Base-by-base conservation (phyloP, 2,113 vertebrate genomes). In the Paramisgurnus dabryanus region DNA sequence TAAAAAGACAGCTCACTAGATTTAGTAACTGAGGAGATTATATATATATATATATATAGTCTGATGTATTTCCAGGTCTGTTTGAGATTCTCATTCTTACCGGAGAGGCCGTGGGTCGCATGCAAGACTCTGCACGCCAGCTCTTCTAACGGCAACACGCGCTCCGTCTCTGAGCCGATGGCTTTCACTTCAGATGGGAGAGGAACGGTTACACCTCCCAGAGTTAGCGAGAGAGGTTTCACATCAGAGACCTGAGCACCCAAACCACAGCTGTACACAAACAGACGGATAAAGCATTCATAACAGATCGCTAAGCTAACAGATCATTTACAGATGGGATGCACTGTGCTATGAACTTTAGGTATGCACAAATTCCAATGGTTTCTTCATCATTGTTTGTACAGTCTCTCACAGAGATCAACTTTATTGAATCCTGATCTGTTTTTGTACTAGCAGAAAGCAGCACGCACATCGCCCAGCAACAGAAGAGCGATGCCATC, bases 101-200 rank as follows among this genome's bases (percentile, higher is more conserved):
- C 83, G 27, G 87, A 80, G 0, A 81, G 78, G 83, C 86, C 91
- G 86, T 90, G 93, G 57, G 89, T 86, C 75, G 86, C 90, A 81
- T 98, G 92, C 17, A 99, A 93, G 0, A 88, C 89, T 89, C 97
- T 91, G 94, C 97, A 95, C 64, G 95, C 93, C 81, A 96, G 87
- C 87, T 99, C 97, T 85, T 99, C 96, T 86, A 99, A 91, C 9
- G 97, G 95, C 69, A 97, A 88, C 79, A 99, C 93, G 0, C 43
- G 90, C 17, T 98, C 96, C 0, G 84, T 80, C 87, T 94, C 93
- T 0, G 94, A 95, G 53, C 94, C 95, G 10, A 98, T 90, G 80
- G 94, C 89, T 86, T 97, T 98, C 88, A 98, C 96, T 87, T 99
- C 96, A 12, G 93, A 92, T 0, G 96, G 96, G 83, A 98, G 93